These are phyloP conservation scores for Archips crataeganus DNA, from an alignment of 2,888 invertebrate species.

Conservation along the genomic window DNA sequence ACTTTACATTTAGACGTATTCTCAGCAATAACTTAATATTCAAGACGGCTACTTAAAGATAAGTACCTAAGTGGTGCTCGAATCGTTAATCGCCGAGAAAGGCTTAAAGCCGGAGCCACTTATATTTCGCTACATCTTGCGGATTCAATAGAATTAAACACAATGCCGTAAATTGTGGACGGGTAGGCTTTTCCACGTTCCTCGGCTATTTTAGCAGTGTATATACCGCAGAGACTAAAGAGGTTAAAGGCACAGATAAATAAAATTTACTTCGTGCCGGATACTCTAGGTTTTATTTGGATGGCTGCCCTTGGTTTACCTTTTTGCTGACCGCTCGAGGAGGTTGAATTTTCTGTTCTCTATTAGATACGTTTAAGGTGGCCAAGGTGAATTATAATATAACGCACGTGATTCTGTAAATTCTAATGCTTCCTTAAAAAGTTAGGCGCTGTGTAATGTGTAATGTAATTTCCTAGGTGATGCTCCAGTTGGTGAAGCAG, in stretches of 20 bases:
- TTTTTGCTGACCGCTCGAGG: neutral
- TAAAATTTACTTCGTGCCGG: conserved; percentile 6
- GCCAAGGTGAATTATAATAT: neutral
- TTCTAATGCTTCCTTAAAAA: neutral
- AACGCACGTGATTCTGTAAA: neutral
- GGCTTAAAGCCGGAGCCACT: conserved; percentile 20
- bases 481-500: too few relatives aligned
- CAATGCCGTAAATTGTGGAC: conserved; percentile 15
- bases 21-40: conserved; percentile 13
- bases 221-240: neutral
- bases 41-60: conserved; percentile 1
- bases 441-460: neutral
- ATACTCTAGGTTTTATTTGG: conserved; percentile 7
- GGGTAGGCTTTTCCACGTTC: conserved; percentile 9
- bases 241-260: neutral
- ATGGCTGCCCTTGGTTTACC: neutral
- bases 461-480: too few relatives aligned
- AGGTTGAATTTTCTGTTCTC: neutral
- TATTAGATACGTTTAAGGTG: neutral
- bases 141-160: conserved; percentile 19
- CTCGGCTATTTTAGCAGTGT: conserved; percentile 1
- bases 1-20: neutral
- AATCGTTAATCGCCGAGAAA: conserved; percentile 22
- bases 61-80: conserved; percentile 16
- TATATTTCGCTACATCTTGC: conserved; percentile 17